Evolutionary conservation across 2,113 vertebrate genomes (phyloP).

Genomic region (Patagioenas fasciata): DNA sequence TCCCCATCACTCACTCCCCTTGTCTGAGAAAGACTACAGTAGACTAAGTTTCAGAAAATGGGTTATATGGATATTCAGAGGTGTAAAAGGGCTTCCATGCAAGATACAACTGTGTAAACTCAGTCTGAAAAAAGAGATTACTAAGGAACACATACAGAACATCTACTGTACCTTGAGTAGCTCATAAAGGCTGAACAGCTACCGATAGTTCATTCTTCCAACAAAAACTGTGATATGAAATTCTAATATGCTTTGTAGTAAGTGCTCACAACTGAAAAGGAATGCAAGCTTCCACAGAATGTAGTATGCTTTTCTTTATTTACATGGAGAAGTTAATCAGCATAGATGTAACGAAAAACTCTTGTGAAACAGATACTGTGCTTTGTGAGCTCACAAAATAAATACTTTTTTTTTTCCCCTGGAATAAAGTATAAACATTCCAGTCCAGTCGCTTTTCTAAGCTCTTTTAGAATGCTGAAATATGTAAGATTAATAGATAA

Average conservation of each 20-base stretch:
- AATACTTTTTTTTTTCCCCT: neutral
- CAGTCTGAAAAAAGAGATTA: neutral
- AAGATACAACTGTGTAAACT: neutral
- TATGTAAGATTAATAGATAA: neutral
- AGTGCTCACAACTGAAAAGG: neutral
- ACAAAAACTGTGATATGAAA: neutral
- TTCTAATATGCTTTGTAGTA: neutral
- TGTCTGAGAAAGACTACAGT: neutral
- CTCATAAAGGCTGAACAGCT: neutral
- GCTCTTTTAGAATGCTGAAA: neutral
- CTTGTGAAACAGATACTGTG: neutral
- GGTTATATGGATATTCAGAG: neutral
- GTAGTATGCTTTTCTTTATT: neutral
- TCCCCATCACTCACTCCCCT: neutral
- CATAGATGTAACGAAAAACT: neutral
- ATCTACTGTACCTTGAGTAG: neutral
- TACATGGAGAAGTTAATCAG: neutral
- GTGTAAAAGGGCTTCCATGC: neutral
- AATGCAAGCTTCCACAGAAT: neutral
- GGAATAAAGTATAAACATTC: neutral
- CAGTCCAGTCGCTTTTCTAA: neutral
- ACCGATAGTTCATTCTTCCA: neutral
- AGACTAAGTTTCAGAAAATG: neutral
- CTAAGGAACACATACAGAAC: neutral
- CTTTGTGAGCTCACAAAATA: neutral